Evolutionary conservation across 1,140 invertebrate genomes (phyloP), one percentile per base, ranked within the genome.

Genomic region (Ooceraea biroi): DNA sequence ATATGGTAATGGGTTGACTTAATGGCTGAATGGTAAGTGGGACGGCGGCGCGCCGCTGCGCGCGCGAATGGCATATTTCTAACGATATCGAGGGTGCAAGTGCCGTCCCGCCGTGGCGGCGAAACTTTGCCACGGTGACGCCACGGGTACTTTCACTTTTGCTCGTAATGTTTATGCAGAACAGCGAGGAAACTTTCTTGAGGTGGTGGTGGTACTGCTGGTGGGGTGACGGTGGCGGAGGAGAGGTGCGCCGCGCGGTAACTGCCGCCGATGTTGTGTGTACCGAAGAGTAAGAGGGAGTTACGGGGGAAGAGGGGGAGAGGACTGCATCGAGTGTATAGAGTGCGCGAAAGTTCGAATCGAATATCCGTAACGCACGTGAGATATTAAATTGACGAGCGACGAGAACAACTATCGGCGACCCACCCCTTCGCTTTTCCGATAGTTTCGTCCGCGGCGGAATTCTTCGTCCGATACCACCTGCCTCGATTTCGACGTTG

Each of bases 141-240:
- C 89, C 86, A 50, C 48, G 76, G 89, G 90, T 92, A 94, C 93
- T 94, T 94, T 94, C 93, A 90, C 93, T 94, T 92, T 94, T 92
- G 86, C 91, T 91, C 88, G 90, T 92, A 93, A 94, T 94, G 93
- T 93, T 93, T 94, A 94, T 94, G 93, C 92, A 93, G 92, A 94
- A 90, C 90, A 91, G 90, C 88, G 89, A 88, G 89, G 85, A 89
- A 94, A 94, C 91, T 94, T 94, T 94, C 91, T 87, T 86, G 89
- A 86, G 88, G 73, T 72, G 36, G 36, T 36, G 36, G 36, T 36
- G 36, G 36, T 36, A 7, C 2, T 36, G 36, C 2, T 7, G 36
- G 36, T 36, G 7, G 36, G 36, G 2, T 36, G 36, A 7, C 7
- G 36, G 36, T 3, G 36, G 36, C 7, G 90, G 73, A 22, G 44